Evolutionary conservation across 2,888 invertebrate species (phyloP).

Genomic region (Parochlus steinenii): DNA sequence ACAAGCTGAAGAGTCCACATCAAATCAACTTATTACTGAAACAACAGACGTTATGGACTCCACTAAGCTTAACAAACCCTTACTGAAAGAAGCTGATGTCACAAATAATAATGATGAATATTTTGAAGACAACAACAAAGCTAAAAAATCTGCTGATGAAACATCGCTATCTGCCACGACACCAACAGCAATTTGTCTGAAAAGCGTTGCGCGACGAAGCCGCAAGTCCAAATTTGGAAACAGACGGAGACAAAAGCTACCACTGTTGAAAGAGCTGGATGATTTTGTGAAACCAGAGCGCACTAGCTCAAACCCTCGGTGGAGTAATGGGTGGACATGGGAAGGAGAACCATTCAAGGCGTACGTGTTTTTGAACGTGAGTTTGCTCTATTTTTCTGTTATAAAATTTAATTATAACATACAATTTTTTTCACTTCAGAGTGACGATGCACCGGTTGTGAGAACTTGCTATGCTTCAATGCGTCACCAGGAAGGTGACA

Average conservation of each 20-base stretch:
- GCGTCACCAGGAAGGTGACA: constrained; percentile 75
- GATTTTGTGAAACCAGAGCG: constrained; percentile 33
- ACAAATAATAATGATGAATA: constrained; percentile 18
- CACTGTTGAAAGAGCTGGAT: constrained; percentile 20
- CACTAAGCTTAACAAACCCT: constrained; percentile 21
- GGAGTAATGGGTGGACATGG: constrained; percentile 91
- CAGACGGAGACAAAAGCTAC: constrained; percentile 21
- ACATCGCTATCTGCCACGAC: constrained; percentile 8
- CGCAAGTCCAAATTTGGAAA: constrained; percentile 31
- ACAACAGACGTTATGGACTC: constrained; percentile 33
- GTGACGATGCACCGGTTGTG: constrained; percentile 54
- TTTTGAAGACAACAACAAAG: constrained; percentile 30
- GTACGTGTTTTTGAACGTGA: constrained; percentile 76
- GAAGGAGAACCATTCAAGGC: constrained; percentile 68
- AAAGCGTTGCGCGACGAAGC: constrained; percentile 16
- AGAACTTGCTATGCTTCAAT: constrained; percentile 82
- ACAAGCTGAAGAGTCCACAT: too few species aligned
- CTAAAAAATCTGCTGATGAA: constrained; percentile 23
- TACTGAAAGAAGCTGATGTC: constrained; percentile 10
- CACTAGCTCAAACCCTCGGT: constrained; percentile 40
- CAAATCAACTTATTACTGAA: too few species aligned
- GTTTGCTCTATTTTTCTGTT: constrained; percentile 24
- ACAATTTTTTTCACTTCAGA: constrained; percentile 33
- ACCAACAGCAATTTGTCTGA: constrained; percentile 1
- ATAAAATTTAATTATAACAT: background rate